Percentiles rank a stretch among this genome's conserved stretches.
Conservation (phyloP, 2,888 invertebrate species). For the Linnaemya vulpina region DNA sequence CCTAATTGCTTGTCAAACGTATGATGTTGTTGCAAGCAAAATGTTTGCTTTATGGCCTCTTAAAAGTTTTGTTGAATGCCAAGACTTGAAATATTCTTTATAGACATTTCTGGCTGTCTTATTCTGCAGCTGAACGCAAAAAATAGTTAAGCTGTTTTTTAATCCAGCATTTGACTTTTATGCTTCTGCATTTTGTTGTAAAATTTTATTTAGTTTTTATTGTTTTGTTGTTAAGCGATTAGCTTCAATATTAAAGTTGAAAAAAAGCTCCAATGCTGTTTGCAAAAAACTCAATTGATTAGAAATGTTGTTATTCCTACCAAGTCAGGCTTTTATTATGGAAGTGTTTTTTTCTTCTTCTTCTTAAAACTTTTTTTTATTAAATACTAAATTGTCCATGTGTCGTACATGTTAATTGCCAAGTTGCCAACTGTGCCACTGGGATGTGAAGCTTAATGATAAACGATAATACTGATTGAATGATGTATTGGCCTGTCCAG, state of each 20-base stretch:
- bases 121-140: background rate
- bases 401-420: constrained; percentile 12
- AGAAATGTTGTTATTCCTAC: background rate
- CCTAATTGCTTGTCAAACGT: constrained; percentile 17
- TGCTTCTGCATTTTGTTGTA: constrained; percentile 1
- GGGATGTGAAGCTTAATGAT: constrained; percentile 29
- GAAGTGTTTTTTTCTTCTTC: background rate
- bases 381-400: background rate
- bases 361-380: background rate
- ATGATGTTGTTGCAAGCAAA: background rate
- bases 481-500: constrained; percentile 48
- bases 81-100: constrained; percentile 5
- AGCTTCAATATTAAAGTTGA: background rate
- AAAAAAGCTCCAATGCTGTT: background rate
- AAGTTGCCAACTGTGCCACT: constrained; percentile 27
- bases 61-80: constrained; percentile 12
- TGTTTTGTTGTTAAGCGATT: constrained; percentile 10
- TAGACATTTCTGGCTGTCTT: background rate
- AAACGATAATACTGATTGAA: constrained; percentile 31
- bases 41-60: constrained; percentile 10
- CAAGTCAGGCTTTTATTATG: background rate
- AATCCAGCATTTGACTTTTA: constrained; percentile 3
- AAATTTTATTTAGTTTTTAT: background rate
- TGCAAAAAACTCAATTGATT: background rate
- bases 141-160: background rate